Conservation (phyloP, 1,140 invertebrate species). For the Hylaeus volcanicus region DNA sequence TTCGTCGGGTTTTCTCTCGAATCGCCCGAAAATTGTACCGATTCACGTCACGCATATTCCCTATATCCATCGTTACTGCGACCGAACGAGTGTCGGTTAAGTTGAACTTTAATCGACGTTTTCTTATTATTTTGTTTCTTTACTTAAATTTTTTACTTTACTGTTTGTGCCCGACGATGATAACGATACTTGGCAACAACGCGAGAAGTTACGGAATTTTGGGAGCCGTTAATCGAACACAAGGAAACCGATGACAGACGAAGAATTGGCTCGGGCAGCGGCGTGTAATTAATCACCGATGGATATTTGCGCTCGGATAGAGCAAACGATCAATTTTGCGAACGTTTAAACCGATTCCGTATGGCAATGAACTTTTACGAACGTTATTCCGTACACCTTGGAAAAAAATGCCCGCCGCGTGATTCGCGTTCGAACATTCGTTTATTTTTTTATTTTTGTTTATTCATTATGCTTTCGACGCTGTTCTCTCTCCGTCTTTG, state of each 20-base stretch:
- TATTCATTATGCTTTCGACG: slow-evolving; percentile 23
- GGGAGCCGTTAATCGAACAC: slow-evolving; percentile 8
- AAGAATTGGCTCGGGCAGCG: slow-evolving; percentile 32
- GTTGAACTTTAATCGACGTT: too few relatives aligned
- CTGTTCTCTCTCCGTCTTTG: neutral
- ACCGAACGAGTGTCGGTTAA: neutral
- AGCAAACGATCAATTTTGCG: neutral
- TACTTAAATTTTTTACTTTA: neutral
- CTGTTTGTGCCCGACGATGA: neutral
- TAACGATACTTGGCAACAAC: slow-evolving; percentile 16
- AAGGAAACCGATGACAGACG: slow-evolving; percentile 11
- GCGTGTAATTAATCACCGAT: slow-evolving; percentile 6
- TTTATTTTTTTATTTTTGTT: neutral
- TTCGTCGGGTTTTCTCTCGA: slow-evolving; percentile 36
- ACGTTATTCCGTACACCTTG: slow-evolving; percentile 36
- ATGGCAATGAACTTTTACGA: neutral
- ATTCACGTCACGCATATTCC: too few relatives aligned
- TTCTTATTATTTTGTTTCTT: too few relatives aligned
- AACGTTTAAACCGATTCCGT: neutral
- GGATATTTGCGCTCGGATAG: slow-evolving; percentile 12
- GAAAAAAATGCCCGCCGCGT: slow-evolving; percentile 11
- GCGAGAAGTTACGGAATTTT: neutral
- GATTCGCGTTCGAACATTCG: slow-evolving; percentile 2
- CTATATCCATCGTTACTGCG: neutral
- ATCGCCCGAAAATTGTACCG: neutral